phyloP scores from a whole-genome alignment of 2,113 vertebrate genomes.

The Calonectris borealis region DNA sequence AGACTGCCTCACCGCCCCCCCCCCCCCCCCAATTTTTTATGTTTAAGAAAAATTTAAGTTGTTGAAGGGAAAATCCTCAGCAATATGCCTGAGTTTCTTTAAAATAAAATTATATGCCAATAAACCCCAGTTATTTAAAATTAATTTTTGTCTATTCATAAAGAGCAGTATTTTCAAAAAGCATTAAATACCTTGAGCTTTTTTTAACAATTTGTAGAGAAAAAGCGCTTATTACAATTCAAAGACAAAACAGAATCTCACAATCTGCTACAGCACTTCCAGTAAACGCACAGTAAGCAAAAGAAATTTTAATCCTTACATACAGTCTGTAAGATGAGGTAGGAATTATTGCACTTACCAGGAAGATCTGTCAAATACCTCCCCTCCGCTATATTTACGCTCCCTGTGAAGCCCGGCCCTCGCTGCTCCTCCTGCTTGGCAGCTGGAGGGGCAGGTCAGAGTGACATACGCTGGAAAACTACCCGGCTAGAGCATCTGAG shows the following conservation, averaged over 20 bases:
- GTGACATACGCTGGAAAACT: rapidly evolving
- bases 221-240: background rate
- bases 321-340: background rate
- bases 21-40: background rate
- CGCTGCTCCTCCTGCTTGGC: rapidly evolving
- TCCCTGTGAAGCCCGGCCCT: background rate
- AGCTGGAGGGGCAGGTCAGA: background rate
- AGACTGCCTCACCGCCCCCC: background rate
- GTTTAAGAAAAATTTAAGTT: background rate
- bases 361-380: background rate
- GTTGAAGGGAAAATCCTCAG: background rate
- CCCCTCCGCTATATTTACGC: background rate
- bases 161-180: background rate
- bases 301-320: background rate
- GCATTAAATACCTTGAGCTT: background rate
- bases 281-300: background rate
- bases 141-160: background rate
- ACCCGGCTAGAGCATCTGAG: background rate
- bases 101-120: background rate
- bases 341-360: background rate
- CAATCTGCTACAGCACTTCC: background rate
- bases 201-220: background rate
- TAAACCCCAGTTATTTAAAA: background rate
- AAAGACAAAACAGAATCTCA: background rate
- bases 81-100: background rate